These are phyloP conservation scores for Sesia bembeciformis DNA, from an alignment of 2,888 invertebrate species.

Conservation along the genomic window DNA sequence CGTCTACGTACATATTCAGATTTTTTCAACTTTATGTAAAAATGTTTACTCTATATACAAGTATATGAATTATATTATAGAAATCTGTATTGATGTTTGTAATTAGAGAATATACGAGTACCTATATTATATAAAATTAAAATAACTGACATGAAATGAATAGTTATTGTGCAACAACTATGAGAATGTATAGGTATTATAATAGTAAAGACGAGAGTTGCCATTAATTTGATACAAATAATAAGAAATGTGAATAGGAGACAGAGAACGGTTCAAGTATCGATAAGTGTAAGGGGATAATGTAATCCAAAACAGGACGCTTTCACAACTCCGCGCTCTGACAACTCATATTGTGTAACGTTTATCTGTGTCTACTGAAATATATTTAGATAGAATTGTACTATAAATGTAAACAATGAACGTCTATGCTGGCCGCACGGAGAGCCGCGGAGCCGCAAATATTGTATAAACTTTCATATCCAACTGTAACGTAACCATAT, in stretches of 20 bases:
- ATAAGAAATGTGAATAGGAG: no score
- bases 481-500: not conserved
- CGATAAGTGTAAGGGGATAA: no score
- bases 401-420: not conserved
- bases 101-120: conserved; percentile 5
- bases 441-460: not conserved
- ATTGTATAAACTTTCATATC: not conserved
- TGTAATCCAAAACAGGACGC: no score
- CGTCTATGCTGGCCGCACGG: not conserved
- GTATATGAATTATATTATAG: conserved; percentile 31
- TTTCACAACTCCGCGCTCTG: no score
- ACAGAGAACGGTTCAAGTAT: no score
- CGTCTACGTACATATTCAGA: conserved; percentile 19
- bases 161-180: no score
- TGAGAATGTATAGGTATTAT: no score
- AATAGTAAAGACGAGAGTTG: no score
- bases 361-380: not conserved
- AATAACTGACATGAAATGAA: no score
- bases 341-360: no score
- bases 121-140: no score
- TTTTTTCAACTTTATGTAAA: conserved; percentile 49
- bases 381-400: not conserved
- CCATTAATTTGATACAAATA: no score
- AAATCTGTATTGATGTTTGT: conserved; percentile 39
- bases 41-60: conserved; percentile 46